Conservation (phyloP, 2,797 vertebrate species). For the Antrozous pallidus region DNA sequence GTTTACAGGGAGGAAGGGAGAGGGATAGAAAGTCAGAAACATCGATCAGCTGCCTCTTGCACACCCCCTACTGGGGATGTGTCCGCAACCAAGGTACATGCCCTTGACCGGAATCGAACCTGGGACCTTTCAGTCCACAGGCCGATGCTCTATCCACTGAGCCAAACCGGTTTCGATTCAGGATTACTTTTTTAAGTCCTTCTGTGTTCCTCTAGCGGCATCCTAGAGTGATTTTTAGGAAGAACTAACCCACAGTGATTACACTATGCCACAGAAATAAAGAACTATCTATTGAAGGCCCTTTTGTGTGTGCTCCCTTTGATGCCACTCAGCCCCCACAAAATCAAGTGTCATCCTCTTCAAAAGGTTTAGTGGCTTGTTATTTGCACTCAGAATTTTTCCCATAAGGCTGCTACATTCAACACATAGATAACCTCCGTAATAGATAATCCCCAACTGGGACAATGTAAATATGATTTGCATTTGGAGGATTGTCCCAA, state of each 20-base stretch:
- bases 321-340: neutral
- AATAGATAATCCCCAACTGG: neutral
- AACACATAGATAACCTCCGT: neutral
- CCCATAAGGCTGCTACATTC: neutral
- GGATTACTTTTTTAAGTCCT: neutral
- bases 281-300: neutral
- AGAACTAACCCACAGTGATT: neutral
- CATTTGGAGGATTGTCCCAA: neutral
- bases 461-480: slow-evolving; percentile 19
- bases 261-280: neutral
- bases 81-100: too few species aligned
- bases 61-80: too few species aligned
- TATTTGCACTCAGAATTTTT: slow-evolving; percentile 26
- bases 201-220: neutral
- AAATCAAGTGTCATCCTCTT: slow-evolving; percentile 36
- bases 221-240: neutral
- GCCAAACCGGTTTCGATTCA: too few species aligned
- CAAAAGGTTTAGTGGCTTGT: slow-evolving; percentile 2
- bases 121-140: too few species aligned
- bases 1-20: too few species aligned
- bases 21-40: too few species aligned
- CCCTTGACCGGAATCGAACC: too few species aligned
- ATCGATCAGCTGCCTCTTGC: too few species aligned
- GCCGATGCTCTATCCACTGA: too few species aligned
- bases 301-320: neutral